Percentiles rank a stretch among this genome's conserved stretches.
Conservation (phyloP, 2,113 vertebrate genomes). For the Daubentonia madagascariensis region DNA sequence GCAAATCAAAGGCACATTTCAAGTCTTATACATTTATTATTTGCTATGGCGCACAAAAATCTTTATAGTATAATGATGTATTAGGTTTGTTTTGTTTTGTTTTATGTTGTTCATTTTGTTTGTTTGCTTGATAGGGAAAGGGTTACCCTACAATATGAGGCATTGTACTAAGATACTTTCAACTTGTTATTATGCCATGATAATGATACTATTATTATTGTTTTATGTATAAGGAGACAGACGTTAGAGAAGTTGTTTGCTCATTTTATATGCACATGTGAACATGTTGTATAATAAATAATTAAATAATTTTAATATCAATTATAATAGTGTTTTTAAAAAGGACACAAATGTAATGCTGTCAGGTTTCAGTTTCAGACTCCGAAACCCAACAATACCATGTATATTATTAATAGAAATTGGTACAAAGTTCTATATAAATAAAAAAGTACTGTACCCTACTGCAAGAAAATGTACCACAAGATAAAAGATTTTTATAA, state of each 20-base stretch:
- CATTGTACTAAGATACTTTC: not conserved
- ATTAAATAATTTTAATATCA: not conserved
- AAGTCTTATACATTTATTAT: not conserved
- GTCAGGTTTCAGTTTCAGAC: too few species aligned
- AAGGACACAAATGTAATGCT: not conserved
- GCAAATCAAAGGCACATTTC: not conserved
- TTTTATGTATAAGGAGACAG: not conserved
- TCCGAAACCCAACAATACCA: too few species aligned
- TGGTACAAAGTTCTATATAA: not conserved
- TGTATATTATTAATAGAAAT: not conserved
- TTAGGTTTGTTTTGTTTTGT: not conserved
- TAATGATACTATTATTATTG: not conserved
- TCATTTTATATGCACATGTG: not conserved
- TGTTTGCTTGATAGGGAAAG: not conserved
- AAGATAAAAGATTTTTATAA: not conserved
- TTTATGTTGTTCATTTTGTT: not conserved
- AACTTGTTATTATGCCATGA: not conserved
- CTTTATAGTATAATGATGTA: not conserved
- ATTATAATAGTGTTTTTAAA: not conserved
- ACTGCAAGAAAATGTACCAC: not conserved
- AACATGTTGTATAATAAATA: not conserved
- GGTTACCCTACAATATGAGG: not conserved
- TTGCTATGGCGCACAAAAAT: not conserved
- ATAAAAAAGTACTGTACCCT: not conserved
- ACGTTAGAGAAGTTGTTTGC: not conserved